Evolutionary conservation across 2,113 vertebrate species (phyloP).

Genomic region (Chaenogobius annularis): DNA sequence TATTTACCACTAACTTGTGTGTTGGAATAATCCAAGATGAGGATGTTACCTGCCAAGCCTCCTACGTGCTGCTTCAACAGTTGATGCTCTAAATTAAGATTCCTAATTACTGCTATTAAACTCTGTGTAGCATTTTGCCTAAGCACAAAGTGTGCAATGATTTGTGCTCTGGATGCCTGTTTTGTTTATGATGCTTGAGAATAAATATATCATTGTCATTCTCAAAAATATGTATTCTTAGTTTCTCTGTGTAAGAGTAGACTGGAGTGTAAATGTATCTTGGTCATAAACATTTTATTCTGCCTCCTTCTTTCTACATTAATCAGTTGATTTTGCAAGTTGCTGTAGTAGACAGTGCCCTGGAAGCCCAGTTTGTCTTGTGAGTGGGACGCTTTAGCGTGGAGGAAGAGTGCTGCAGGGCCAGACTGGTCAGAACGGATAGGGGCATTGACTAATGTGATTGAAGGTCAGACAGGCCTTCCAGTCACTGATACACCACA

Average conservation of each 20-base stretch:
- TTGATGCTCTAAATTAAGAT: constrained; percentile 71
- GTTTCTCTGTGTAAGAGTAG: constrained; percentile 9
- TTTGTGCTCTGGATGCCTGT: constrained; percentile 8
- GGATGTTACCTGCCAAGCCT: constrained; percentile 66
- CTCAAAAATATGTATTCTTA: background rate
- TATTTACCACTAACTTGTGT: constrained; percentile 56
- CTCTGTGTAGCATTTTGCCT: constrained; percentile 48
- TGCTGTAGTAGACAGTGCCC: constrained; percentile 52
- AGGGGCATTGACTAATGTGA: constrained; percentile 45
- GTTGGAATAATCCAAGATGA: constrained; percentile 60
- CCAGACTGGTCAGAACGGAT: constrained; percentile 42
- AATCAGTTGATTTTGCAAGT: constrained; percentile 36
- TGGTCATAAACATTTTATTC: background rate
- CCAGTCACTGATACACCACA: constrained; percentile 35
- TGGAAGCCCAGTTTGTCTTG: constrained; percentile 8
- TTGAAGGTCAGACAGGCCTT: constrained; percentile 73
- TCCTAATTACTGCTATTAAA: constrained; percentile 73
- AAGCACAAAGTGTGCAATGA: constrained; percentile 18
- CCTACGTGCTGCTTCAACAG: constrained; percentile 65
- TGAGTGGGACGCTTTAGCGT: constrained; percentile 33
- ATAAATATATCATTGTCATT: background rate
- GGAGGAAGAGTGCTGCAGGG: constrained; percentile 51
- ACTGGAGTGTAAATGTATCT: constrained; percentile 1
- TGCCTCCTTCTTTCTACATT: constrained; percentile 5
- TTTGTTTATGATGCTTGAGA: constrained; percentile 8